Evolutionary conservation across 2,113 vertebrate genomes (phyloP), one percentile per base, ranked within the genome.

Genomic region (Thinocorus orbignyianus): DNA sequence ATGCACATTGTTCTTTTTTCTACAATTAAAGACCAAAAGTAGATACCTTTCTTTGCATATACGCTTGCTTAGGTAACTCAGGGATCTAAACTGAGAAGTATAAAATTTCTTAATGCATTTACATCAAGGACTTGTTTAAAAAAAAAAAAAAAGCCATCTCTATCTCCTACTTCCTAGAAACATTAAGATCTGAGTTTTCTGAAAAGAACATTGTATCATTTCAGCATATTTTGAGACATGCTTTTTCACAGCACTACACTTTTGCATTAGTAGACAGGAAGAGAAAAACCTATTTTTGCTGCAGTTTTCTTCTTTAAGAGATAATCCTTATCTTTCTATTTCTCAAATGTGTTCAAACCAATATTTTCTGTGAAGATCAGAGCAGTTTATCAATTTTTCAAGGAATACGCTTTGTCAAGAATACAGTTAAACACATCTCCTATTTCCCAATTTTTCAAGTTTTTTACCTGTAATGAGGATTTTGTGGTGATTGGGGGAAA

Each of bases 151-250:
- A 46, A 46, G n/a, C 97, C 96, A 95, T 92, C 97, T 96, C 76
- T 92, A 93, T 66, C 95, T 97, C 93, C 91, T 90, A 92, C 94
- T 98, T 98, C 96, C 30, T 76, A 93, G 90, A 93, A 98, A 95
- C 79, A 98, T 30, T 48, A 68, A 95, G 84, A 93, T 20, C 35
- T 92, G 87, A 96, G 65, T 83, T 94, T 97, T 97, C 93, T 91
- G 68, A 42, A 66, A 90, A 90, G 48, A 88, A 92, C 11, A 6
- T 83, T 93, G 80, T 57, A 90, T 81, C 37, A 88, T 89, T 94
- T 96, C 42, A 73, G 26, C 28, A 13, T 57, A 77, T 68, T 95
- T 90, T 88, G 16, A 70, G 73, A 80, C 31, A 85, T 28, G 54
- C 6, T 84, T 87, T 91, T 79, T 60, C 31, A 61, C 24, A 46